Base-by-base conservation (phyloP, 1,140 invertebrate species). In the Drosophila watanabei region DNA sequence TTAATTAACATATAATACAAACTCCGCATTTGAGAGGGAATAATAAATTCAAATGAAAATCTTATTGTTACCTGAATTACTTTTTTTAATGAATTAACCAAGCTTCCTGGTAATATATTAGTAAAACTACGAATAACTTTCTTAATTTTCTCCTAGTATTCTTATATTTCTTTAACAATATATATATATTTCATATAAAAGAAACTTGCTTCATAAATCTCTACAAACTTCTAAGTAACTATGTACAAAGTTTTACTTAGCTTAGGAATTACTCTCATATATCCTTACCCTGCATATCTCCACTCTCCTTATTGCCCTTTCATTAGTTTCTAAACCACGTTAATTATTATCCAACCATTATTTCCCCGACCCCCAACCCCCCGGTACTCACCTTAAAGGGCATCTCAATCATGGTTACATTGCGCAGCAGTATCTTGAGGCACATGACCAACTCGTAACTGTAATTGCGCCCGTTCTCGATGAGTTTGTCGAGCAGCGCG, bases 371-470 rank as follows among this genome's bases (percentile, higher is more conserved):
- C 16, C 10, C 28, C 45, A 10, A 13, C 0, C 43, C 11, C 43
- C 16, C 32, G 18, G 20, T n/a, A 80, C 84, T 85, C 59, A 93
- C 93, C 83, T 92, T 93, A 39, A 82, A 92, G 35, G 93, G 93
- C 89, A 93, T 89, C 60, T 93, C 92, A 65, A 93, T 92, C 75
- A 87, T 79, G 4, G 95, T 94, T 24, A 96, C 93, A 10, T 95
- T 95, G 79, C 96, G 94, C 24, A 97, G 75, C 10, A 96, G 75
- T n/a, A 97, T 85, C 86, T 95, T 95, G 16, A 97, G 93, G 86
- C 96, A 97, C 9, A 94, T 93, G 0, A 96, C 93, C 45, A 96
- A 82, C 82, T 96, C 95, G 75, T 95, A 95, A 0, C 96, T 95
- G 92, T 96, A 96, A 79, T 94, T 93, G 79, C 94, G 93, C 10